Evolutionary conservation across 2,888 invertebrate genomes (phyloP).

Genomic region (Microplitis deprimator): DNA sequence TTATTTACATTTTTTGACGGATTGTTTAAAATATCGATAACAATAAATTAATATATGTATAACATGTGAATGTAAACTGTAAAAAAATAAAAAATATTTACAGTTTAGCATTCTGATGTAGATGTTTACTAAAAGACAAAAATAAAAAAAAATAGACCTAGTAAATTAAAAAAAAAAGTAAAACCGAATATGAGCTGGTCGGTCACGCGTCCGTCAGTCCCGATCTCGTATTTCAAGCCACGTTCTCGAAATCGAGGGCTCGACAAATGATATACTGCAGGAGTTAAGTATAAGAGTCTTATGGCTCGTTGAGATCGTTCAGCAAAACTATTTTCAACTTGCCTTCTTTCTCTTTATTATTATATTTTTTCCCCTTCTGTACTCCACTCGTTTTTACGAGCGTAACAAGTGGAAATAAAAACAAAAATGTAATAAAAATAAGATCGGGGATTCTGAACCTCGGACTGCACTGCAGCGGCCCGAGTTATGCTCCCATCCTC

Average conservation of each 20-base stretch:
- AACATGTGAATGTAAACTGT: too few species aligned
- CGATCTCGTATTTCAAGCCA: constrained; percentile 33
- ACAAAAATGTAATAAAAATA: constrained; percentile 5
- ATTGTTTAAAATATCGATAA: too few species aligned
- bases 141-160: too few species aligned
- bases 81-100: too few species aligned
- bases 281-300: constrained; percentile 24
- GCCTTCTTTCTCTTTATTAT: constrained; percentile 4
- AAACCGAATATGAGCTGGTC: not conserved
- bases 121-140: too few species aligned
- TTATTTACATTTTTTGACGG: too few species aligned
- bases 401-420: constrained; percentile 26
- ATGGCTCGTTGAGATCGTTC: constrained; percentile 43
- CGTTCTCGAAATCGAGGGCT: constrained; percentile 35
- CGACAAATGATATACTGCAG: constrained; percentile 41
- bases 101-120: too few species aligned
- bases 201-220: constrained; percentile 31
- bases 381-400: constrained; percentile 40
- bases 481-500: not conserved
- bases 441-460: constrained; percentile 22
- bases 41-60: too few species aligned
- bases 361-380: not conserved
- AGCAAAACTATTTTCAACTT: constrained; percentile 28
- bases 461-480: not conserved
- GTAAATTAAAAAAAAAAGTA: constrained; percentile 11